Conservation (phyloP, 2,797 vertebrate species). For the Crax fasciolata region DNA sequence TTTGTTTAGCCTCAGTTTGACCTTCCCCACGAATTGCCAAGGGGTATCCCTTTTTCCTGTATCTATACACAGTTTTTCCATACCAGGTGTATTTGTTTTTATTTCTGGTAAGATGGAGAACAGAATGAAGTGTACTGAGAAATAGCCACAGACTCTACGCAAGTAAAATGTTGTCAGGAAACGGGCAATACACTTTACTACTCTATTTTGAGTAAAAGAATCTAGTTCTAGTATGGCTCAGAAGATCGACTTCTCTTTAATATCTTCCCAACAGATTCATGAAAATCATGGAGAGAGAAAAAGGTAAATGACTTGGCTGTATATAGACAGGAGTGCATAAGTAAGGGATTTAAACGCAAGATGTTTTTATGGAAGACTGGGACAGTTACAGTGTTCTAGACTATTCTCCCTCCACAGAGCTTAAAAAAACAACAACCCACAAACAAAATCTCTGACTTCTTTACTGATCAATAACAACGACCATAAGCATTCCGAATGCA, state of each 20-base stretch:
- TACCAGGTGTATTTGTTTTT: constrained; percentile 61
- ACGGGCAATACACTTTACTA: background rate
- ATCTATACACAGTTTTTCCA: constrained; percentile 45
- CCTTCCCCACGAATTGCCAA: constrained; percentile 42
- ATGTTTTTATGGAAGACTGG: background rate
- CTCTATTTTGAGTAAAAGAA: background rate
- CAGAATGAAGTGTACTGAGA: background rate
- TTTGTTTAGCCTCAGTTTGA: constrained; percentile 61
- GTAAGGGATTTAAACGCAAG: background rate
- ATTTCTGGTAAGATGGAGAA: constrained; percentile 3
- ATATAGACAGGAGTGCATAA: background rate
- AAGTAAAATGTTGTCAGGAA: background rate
- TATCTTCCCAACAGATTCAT: background rate
- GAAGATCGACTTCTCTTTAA: background rate
- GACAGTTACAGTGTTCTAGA: background rate
- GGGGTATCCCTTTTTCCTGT: constrained; percentile 60
- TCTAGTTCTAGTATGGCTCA: background rate
- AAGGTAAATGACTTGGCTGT: background rate
- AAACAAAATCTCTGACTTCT: background rate
- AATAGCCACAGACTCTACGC: background rate
- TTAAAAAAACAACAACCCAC: background rate
- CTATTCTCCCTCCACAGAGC: background rate
- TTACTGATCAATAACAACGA: background rate
- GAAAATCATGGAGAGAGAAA: background rate
- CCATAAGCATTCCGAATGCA: background rate